phyloP scores from a whole-genome alignment of 2,888 invertebrate genomes.

The Limnephilus rhombicus region DNA sequence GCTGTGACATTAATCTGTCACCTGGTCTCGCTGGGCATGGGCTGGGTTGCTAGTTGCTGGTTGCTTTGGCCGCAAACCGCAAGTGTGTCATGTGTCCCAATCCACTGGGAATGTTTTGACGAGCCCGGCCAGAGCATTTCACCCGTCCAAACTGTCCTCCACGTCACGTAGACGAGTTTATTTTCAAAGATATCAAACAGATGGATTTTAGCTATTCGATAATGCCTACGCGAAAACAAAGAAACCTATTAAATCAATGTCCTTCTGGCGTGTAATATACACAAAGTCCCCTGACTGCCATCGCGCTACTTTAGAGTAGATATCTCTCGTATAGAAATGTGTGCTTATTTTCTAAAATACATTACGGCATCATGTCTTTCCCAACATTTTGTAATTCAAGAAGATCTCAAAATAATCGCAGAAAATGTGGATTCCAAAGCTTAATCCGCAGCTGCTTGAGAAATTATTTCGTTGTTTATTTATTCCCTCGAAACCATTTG shows the following conservation, averaged over 20 bases:
- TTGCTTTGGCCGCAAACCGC: neutral
- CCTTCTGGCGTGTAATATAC: neutral
- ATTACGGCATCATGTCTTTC: slow-evolving; percentile 35
- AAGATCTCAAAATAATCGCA: slow-evolving; percentile 54
- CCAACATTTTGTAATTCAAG: slow-evolving; percentile 51
- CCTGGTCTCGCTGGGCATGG: slow-evolving; percentile 8
- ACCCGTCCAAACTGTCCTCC: slow-evolving; percentile 14
- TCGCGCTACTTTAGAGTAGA: neutral
- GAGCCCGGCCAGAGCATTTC: slow-evolving; percentile 46
- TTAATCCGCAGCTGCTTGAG: slow-evolving; percentile 33
- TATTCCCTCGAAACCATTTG: slow-evolving; percentile 16
- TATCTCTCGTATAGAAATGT: slow-evolving; percentile 24
- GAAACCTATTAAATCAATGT: neutral
- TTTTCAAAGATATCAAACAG: slow-evolving; percentile 2
- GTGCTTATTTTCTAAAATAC: slow-evolving; percentile 42
- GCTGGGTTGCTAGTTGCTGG: neutral
- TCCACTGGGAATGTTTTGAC: slow-evolving; percentile 37
- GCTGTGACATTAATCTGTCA: slow-evolving; percentile 21
- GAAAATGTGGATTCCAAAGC: slow-evolving; percentile 34
- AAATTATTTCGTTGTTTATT: slow-evolving; percentile 8
- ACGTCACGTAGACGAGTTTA: neutral
- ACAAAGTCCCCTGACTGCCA: neutral
- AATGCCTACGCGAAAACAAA: neutral
- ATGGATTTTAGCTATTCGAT: neutral
- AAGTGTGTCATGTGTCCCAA: slow-evolving; percentile 48